Evolutionary conservation across 2,888 invertebrate genomes (phyloP), one percentile per base, ranked within the genome.

Genomic region (Drosophila mettleri): DNA sequence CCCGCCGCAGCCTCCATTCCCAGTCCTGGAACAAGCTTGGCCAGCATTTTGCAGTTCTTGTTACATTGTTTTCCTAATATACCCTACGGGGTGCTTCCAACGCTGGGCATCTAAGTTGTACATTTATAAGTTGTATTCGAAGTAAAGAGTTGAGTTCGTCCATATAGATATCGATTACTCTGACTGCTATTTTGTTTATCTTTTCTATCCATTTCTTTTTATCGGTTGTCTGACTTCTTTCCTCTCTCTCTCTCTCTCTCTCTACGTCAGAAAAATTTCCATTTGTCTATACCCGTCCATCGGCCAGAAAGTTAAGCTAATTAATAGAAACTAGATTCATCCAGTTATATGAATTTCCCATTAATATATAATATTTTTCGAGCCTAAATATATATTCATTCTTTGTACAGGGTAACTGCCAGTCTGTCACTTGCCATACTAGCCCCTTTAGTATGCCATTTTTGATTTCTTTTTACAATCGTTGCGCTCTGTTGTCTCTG

Each of bases 31-130:
- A 20, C 14, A 10, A 53, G 68, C 55, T 64, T 54, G 52, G 34
- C 64, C 12, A 77, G 58, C 68, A 36, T 58, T 74, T 58, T 61
- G 39, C 45, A 51, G 43, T 52, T 55, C 20, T 54, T 24, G 24
- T 24, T 53, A 52, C 18, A 27, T 43, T 49, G 29, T 54, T 45
- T 49, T 38, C 33, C 22, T 43, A 33, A 14, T 9, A 62, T 43
- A 33, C 34, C 34, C 46, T 49, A 38, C 29, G 10, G 2, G 0
- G 24, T 7, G 1, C 3, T 5, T 10, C 6, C 4, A 16, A 27
- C 2, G 12, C 16, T 2, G 12, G 27, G 36, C 16, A 36, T 34
- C 16, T 45, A 6, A 9, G n/a, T n/a, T 34, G 8, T 1, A n/a
- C n/a, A n/a, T n/a, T n/a, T 6, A 0, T 7, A 6, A 36, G 8